These are phyloP conservation scores for Tokudaia muenninki DNA, from an alignment of 2,797 vertebrate species.

Conservation along the genomic window DNA sequence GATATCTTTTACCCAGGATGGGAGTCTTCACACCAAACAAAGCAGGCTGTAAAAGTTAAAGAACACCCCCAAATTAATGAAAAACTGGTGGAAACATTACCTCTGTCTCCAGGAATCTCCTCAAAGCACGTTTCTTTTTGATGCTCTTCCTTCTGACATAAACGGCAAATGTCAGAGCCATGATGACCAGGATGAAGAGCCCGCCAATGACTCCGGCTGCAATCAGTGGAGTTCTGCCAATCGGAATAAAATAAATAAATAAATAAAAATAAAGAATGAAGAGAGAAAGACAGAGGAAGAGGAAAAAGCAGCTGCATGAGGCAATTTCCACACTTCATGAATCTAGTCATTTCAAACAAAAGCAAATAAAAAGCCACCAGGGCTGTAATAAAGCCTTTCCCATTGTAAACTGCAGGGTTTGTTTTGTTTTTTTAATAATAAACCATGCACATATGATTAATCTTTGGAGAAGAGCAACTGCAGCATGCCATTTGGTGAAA, in stretches of 20 bases:
- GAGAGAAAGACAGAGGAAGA: slow-evolving; percentile 20
- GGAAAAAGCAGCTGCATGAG: not conserved
- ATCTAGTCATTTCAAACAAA: slow-evolving; percentile 61
- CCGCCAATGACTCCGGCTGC: slow-evolving; percentile 96
- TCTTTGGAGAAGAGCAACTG: slow-evolving; percentile 70
- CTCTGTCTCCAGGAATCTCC: slow-evolving; percentile 98
- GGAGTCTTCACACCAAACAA: not conserved
- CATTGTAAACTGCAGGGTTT: not conserved
- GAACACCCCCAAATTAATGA: not conserved
- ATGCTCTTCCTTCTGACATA: slow-evolving; percentile 97
- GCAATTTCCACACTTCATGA: slow-evolving; percentile 11
- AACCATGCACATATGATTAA: slow-evolving; percentile 80
- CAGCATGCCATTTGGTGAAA: slow-evolving; percentile 83
- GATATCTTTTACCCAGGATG: not conserved
- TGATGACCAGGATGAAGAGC: slow-evolving; percentile 96
- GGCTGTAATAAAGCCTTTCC: not conserved
- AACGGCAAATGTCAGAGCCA: slow-evolving; percentile 95
- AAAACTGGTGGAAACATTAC: slow-evolving; percentile 85
- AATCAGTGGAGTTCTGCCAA: slow-evolving; percentile 95
- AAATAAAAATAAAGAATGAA: slow-evolving; percentile 33
- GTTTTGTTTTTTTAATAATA: slow-evolving; percentile 25
- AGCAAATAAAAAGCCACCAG: slow-evolving; percentile 55
- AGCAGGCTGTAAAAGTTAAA: not conserved
- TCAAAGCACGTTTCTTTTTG: slow-evolving; percentile 97
- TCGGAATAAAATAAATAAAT: slow-evolving; percentile 72